A percentile compares a stretch with the other conserved stretches of the same genome.
Conservation (phyloP, 2,888 invertebrate genomes). For the Eupeodes latifasciatus region DNA sequence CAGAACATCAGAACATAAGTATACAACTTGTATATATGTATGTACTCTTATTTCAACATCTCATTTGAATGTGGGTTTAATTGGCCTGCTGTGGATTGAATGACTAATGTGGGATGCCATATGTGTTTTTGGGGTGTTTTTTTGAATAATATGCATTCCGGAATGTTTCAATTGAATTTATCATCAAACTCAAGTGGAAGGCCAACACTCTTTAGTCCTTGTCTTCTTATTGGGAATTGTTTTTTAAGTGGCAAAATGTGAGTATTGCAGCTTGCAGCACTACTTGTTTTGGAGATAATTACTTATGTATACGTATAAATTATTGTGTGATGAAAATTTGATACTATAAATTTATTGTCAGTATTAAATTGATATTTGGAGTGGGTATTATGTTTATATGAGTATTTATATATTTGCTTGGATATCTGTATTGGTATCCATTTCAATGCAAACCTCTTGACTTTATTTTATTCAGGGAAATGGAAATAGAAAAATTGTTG, state of each 20-base stretch:
- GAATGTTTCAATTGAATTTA: constrained; percentile 67
- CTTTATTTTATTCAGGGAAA: no score
- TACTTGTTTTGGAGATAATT: constrained; percentile 6
- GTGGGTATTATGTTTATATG: no score
- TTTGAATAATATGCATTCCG: constrained; percentile 53
- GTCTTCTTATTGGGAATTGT: constrained; percentile 35
- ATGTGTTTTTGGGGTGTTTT: constrained; percentile 40
- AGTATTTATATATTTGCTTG: no score
- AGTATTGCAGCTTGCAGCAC: neutral
- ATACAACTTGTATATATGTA: neutral
- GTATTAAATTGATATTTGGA: constrained; percentile 3
- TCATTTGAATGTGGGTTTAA: constrained; percentile 72
- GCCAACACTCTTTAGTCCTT: constrained; percentile 51
- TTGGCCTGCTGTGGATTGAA: constrained; percentile 72
- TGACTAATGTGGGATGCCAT: constrained; percentile 66
- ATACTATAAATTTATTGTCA: constrained; percentile 42
- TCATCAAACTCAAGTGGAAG: constrained; percentile 62
- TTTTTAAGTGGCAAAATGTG: constrained; percentile 24
- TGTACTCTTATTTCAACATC: constrained; percentile 40
- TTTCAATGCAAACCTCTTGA: no score
- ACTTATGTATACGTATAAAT: neutral
- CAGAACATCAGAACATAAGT: neutral
- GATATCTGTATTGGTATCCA: no score
- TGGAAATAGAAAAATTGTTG: no score
- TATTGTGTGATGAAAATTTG: constrained; percentile 23